A percentile compares a stretch with the other conserved stretches of the same genome.
phyloP scores from a whole-genome alignment of 2,797 vertebrate genomes.

The Aulostomus chinensis region DNA sequence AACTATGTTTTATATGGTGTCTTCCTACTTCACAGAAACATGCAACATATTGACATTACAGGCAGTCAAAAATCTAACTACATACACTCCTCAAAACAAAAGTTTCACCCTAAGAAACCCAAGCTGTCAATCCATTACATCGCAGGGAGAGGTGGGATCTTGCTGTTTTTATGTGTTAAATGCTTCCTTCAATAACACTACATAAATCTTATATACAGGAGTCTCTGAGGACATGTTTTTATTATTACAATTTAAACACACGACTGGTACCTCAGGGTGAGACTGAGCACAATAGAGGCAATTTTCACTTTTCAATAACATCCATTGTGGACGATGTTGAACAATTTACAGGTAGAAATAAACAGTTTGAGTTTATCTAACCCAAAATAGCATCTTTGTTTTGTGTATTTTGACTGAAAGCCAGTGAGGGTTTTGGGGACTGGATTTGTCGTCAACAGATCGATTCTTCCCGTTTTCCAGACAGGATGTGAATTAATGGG shows the following conservation, averaged over 20 bases:
- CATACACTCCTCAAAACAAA: conserved; percentile 20
- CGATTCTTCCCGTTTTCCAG: conserved; percentile 45
- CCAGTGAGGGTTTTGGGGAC: too few species aligned
- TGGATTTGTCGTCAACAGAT: conserved; percentile 24
- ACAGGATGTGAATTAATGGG: conserved; percentile 22
- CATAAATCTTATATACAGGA: conserved; percentile 11
- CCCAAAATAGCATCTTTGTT: conserved; percentile 3
- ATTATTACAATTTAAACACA: conserved; percentile 14
- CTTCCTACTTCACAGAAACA: conserved; percentile 67
- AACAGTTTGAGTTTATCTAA: too few species aligned
- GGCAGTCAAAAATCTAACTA: conserved; percentile 36
- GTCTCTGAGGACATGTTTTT: conserved; percentile 6
- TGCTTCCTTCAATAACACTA: neutral
- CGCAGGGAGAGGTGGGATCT: conserved; percentile 14
- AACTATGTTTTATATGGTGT: conserved; percentile 44
- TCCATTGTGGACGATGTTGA: too few species aligned
- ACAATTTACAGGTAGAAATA: neutral
- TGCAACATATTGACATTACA: conserved; percentile 52
- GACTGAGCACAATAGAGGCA: conserved; percentile 7
- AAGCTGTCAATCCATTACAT: conserved; percentile 20
- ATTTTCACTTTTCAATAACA: conserved; percentile 15
- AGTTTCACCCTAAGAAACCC: conserved; percentile 14
- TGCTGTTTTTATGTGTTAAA: neutral
- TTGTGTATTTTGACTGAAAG: too few species aligned
- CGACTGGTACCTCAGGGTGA: conserved; percentile 6